These are phyloP conservation scores for Eupsilia transversa DNA, from an alignment of 2,888 invertebrate species.

Conservation along the genomic window DNA sequence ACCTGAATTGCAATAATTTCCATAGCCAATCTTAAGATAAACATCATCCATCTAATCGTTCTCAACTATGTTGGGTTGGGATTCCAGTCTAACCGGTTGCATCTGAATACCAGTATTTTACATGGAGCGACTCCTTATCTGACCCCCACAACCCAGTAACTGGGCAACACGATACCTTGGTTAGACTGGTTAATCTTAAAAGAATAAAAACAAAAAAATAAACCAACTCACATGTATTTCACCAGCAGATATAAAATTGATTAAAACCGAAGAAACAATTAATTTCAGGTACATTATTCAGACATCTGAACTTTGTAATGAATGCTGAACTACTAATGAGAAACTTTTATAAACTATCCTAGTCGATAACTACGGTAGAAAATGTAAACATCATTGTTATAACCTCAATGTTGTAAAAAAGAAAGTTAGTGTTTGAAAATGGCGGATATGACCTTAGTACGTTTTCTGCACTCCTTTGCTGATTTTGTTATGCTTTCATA, in stretches of 20 bases:
- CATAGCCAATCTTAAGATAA: no score
- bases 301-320: slow-evolving; percentile 54
- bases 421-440: slow-evolving; percentile 24
- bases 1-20: no score
- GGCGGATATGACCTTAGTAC: slow-evolving; percentile 46
- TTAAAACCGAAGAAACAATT: slow-evolving; percentile 49
- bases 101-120: no score
- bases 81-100: no score
- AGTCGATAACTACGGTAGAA: slow-evolving; percentile 47
- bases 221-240: slow-evolving; percentile 50
- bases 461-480: slow-evolving; percentile 34
- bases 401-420: slow-evolving; percentile 57
- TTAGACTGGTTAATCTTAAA: no score
- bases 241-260: slow-evolving; percentile 44
- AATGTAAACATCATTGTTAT: slow-evolving; percentile 78
- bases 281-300: slow-evolving; percentile 59
- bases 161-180: no score
- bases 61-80: no score
- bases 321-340: slow-evolving; percentile 27
- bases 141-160: no score
- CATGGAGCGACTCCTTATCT: no score
- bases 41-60: no score
- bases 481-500: slow-evolving; percentile 54
- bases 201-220: neutral
- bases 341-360: slow-evolving; percentile 74